Conservation (phyloP, 2,888 invertebrate genomes). For the Acleris holmiana region DNA sequence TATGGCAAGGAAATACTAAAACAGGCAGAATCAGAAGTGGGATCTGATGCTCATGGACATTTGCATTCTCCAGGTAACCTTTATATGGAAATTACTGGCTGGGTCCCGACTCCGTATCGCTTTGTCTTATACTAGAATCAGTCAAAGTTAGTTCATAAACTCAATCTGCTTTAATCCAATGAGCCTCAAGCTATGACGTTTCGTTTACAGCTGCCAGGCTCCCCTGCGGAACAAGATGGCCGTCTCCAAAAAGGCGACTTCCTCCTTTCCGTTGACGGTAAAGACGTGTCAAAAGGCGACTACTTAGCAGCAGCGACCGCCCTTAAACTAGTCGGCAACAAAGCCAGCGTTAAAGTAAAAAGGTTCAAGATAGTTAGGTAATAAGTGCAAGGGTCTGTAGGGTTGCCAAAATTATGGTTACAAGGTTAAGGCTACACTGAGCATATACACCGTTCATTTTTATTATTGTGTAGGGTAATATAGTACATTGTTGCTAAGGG, state of each 20-base stretch:
- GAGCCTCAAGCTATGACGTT: background rate
- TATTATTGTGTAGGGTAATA: too few species aligned
- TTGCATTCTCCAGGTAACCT: too few species aligned
- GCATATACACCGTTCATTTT: too few species aligned
- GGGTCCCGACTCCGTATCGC: too few species aligned
- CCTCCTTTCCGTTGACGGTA: slow-evolving; percentile 94
- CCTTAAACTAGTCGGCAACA: slow-evolving; percentile 93
- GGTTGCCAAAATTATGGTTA: background rate
- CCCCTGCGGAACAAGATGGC: slow-evolving; percentile 94
- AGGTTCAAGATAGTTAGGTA: slow-evolving; percentile 90
- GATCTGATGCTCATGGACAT: too few species aligned
- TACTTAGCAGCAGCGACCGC: slow-evolving; percentile 95
- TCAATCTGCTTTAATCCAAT: background rate
- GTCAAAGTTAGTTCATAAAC: too few species aligned
- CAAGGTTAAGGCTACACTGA: background rate
- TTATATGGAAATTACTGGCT: too few species aligned
- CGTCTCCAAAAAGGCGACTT: slow-evolving; percentile 96
- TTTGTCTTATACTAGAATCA: too few species aligned
- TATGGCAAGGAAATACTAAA: too few species aligned
- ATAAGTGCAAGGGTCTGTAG: slow-evolving; percentile 32
- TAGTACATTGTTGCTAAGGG: too few species aligned
- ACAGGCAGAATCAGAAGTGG: too few species aligned
- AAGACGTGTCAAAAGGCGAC: slow-evolving; percentile 89
- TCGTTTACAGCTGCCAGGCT: slow-evolving; percentile 89
- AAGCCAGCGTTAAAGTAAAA: slow-evolving; percentile 92